Conservation (phyloP, 2,888 invertebrate genomes). For the Nomada lathburiana region DNA sequence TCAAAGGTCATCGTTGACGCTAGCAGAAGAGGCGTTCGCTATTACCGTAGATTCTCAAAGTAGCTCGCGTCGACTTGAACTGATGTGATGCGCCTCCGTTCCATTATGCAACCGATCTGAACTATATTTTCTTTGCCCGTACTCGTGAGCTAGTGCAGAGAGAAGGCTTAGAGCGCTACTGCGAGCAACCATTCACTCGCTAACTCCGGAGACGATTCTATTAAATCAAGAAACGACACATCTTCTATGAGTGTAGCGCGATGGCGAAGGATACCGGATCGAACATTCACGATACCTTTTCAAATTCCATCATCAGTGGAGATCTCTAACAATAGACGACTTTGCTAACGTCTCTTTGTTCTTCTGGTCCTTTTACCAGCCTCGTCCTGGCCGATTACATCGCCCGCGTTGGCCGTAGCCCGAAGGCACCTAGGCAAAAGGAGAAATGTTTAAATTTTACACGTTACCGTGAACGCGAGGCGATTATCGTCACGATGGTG, state of each 20-base stretch:
- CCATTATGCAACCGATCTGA: conserved; percentile 66
- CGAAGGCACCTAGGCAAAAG: conserved; percentile 1
- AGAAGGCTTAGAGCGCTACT: conserved; percentile 61
- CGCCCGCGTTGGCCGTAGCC: conserved; percentile 18
- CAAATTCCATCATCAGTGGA: conserved; percentile 8
- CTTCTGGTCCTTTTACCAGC: conserved; percentile 6
- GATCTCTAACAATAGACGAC: conserved; percentile 10
- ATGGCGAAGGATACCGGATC: conserved; percentile 21
- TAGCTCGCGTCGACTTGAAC: conserved; percentile 31
- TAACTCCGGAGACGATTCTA: conserved; percentile 36
- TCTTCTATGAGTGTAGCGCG: conserved; percentile 18
- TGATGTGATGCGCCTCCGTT: conserved; percentile 60
- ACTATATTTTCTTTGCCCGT: conserved; percentile 69
- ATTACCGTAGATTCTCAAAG: conserved; percentile 52
- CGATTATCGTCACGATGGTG: conserved; percentile 41
- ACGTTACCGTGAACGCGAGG: conserved; percentile 23
- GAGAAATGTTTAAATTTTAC: conserved; percentile 42
- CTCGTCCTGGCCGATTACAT: not conserved
- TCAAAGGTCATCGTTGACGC: conserved; percentile 65
- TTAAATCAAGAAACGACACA: conserved; percentile 35
- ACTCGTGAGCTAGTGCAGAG: conserved; percentile 26
- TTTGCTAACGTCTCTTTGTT: conserved; percentile 24
- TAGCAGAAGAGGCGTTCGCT: conserved; percentile 46
- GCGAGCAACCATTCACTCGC: conserved; percentile 67
- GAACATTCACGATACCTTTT: conserved; percentile 44